Base-by-base conservation (phyloP, 2,888 invertebrate genomes). In the Archips xylosteana region DNA sequence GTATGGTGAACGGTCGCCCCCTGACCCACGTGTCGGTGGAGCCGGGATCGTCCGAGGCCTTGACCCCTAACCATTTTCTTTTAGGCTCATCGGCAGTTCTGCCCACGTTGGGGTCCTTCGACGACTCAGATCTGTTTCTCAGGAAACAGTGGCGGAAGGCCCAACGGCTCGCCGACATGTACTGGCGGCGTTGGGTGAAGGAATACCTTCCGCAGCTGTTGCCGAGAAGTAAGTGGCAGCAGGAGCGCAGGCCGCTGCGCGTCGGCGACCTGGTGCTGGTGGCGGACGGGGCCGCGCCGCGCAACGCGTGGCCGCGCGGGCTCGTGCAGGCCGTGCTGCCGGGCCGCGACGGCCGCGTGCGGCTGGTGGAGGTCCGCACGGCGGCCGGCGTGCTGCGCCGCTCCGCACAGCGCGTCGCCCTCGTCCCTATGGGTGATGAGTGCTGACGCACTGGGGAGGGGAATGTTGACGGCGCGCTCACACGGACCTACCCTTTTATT, bases 51-150 rank as follows among this genome's bases (percentile, higher is more conserved):
- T 15, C 15, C n/a, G 36, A 76, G 23, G 42, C 76, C 0, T 15
- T 76, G 13, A 78, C 78, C 0, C 80, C 81, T 0, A 83, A 83
- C 64, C 81, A 83, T 75, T 81, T 83, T 68, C 68, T 82, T 2
- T 5, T 78, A 1, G 79, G 77, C 1, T 60, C 76, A 3, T 75
- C 78, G 2, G 75, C 79, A 0, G 73, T 61, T 10, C 12, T 69
- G 8, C 70, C 71, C 23, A 34, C 10, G 2, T 4, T 49, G 12
- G 76, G 76, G 49, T 39, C 23, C 10, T 76, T 76, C 32, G 75
- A 78, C 13, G 63, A 47, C 12, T 32, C 63, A 1, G 63, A 47
- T 12, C 10, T 73, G 5, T 70, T 34, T 62, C 42, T 74, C 8
- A 47, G 79, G 0, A 74, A 75, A 6, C 76, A 76, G 13, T 78